phyloP scores from a whole-genome alignment of 2,797 vertebrate species.

The Neostethus bicornis region DNA sequence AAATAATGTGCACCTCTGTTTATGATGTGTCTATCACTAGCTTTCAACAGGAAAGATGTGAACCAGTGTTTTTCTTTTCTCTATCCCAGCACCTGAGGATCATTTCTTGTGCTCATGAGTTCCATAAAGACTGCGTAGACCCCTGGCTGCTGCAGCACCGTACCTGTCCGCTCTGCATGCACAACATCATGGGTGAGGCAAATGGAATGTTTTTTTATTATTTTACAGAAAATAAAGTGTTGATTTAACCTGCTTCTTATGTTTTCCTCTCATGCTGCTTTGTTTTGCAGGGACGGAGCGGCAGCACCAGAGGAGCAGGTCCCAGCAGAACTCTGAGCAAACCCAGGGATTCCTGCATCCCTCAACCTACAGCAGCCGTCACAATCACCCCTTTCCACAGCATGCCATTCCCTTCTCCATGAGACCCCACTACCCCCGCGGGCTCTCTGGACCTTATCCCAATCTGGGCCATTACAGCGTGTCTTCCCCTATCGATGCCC shows the following conservation, averaged over 20 bases:
- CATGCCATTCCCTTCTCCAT: constrained; percentile 81
- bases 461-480: constrained; percentile 81
- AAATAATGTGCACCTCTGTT: no score
- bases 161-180: constrained; percentile 98
- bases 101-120: constrained; percentile 96
- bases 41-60: no score
- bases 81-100: constrained; percentile 88
- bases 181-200: constrained; percentile 94
- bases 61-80: not conserved
- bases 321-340: constrained; percentile 82
- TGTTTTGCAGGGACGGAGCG: constrained; percentile 83
- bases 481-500: constrained; percentile 82
- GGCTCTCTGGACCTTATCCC: constrained; percentile 76
- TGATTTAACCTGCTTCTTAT: no score
- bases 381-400: constrained; percentile 82
- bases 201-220: constrained; percentile 12
- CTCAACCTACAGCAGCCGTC: constrained; percentile 81
- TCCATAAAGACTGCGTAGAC: constrained; percentile 95
- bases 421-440: constrained; percentile 80
- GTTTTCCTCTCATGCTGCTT: constrained; percentile 8
- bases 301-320: constrained; percentile 72
- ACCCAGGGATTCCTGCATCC: constrained; percentile 87
- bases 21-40: no score
- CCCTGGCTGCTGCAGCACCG: constrained; percentile 95
- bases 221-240: no score